phyloP scores from a whole-genome alignment of 2,797 vertebrate genomes.

The Micromesistius poutassou region DNA sequence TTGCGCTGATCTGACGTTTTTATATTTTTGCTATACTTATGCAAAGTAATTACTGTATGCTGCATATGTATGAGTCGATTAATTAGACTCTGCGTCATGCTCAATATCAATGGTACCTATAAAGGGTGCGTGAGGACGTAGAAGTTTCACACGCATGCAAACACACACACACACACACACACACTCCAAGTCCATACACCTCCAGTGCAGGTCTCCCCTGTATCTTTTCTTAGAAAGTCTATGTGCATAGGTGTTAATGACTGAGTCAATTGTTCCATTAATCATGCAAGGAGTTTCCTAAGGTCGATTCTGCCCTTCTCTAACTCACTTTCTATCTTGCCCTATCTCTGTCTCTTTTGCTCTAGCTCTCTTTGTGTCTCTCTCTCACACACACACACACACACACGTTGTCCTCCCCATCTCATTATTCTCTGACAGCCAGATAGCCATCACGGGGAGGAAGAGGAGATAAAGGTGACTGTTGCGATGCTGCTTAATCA shows the following conservation, averaged over 20 bases:
- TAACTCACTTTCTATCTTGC: not conserved
- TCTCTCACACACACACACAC: not conserved
- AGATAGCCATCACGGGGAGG: slow-evolving; percentile 60
- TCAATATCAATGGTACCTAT: slow-evolving; percentile 35
- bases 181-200: slow-evolving; percentile 57
- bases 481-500: slow-evolving; percentile 52
- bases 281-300: slow-evolving; percentile 66
- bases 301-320: slow-evolving; percentile 40
- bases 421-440: slow-evolving; percentile 55
- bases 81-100: slow-evolving; percentile 43
- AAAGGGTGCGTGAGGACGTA: slow-evolving; percentile 17
- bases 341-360: slow-evolving; percentile 1
- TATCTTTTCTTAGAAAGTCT: slow-evolving; percentile 63
- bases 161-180: not conserved
- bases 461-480: slow-evolving; percentile 65
- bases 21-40: not conserved
- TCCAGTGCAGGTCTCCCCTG: slow-evolving; percentile 50
- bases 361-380: not conserved
- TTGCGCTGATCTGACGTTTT: not conserved
- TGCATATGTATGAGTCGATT: slow-evolving; percentile 54
- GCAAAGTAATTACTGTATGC: slow-evolving; percentile 17
- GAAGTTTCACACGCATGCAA: not conserved
- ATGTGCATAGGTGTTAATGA: slow-evolving; percentile 72
- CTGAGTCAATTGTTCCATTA: slow-evolving; percentile 74
- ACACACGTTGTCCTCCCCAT: slow-evolving; percentile 14